Evolutionary conservation across 2,888 invertebrate genomes (phyloP), one percentile per base, ranked within the genome.

Genomic region (Neoitamus cyanurus): DNA sequence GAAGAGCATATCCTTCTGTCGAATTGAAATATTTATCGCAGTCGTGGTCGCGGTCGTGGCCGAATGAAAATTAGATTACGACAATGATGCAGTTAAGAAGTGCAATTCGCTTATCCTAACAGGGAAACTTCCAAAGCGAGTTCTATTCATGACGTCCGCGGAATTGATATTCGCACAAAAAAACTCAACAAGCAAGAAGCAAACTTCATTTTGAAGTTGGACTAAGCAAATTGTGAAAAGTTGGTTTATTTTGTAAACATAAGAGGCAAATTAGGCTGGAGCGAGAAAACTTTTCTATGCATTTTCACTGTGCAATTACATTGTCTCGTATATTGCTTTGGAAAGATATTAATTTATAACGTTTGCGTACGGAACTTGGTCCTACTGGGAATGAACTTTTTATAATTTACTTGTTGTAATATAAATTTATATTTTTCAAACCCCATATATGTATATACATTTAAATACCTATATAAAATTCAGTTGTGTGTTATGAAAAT

Each of bases 101-200:
- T 75, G 37, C 36, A 75, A 75, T 75, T 75, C 37, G 37, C 37
- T 75, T 37, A 75, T 37, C 75, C 15, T 75, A 75, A 75, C 75
- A 20, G 75, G 75, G 36, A 75, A 75, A 75, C 34, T 75, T 75
- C 25, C 15, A n/a, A 42, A 37, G 20, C 75, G 75, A 75, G 37
- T 75, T 75, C 75, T 75, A 75, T 75, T 75, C 75, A 75, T 75
- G 75, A 75, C 75, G 37, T 37, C 34, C 37, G 34, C 25, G 37
- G 75, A 70, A 70, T 70, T 70, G 58, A 58, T 58, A 58, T 58
- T 58, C 58, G 58, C 20, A 5, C 20, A 58, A 25, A 20, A 58
- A 58, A 58, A 42, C 42, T 42, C 58, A 25, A 25, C 58, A 58
- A 42, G n/a, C 58, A 3, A 9, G 20, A 15, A 7, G 25, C 20